phyloP scores from a whole-genome alignment of 2,113 vertebrate species.

The Lonchura striata region DNA sequence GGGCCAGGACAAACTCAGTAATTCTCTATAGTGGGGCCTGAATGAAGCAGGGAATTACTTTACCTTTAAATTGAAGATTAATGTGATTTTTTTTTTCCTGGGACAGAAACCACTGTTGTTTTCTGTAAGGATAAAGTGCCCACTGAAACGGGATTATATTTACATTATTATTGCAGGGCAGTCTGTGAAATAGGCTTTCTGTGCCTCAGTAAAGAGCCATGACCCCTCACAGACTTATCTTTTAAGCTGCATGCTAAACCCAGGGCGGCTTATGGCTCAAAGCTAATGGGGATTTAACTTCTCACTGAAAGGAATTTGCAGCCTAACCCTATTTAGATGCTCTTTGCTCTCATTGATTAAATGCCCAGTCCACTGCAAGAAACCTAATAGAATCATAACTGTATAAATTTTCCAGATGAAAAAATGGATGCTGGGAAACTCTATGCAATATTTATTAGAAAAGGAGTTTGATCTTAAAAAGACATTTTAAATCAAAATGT shows the following conservation, averaged over 20 bases:
- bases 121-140: conserved; percentile 50
- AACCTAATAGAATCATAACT: conserved; percentile 22
- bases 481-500: conserved; percentile 26
- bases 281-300: conserved; percentile 59
- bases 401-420: conserved; percentile 24
- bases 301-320: conserved; percentile 55
- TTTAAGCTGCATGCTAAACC: conserved; percentile 53
- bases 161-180: conserved; percentile 39
- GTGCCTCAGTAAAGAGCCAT: conserved; percentile 26
- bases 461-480: conserved; percentile 22
- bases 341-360: conserved; percentile 58
- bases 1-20: not conserved
- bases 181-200: conserved; percentile 62
- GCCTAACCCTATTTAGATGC: conserved; percentile 60
- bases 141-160: conserved; percentile 58
- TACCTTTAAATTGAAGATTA: conserved; percentile 36
- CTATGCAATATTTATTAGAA: conserved; percentile 33
- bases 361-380: conserved; percentile 17
- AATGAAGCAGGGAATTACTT: conserved; percentile 12
- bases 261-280: not conserved
- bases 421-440: conserved; percentile 9
- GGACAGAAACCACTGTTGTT: conserved; percentile 29
- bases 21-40: not conserved
- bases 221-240: conserved; percentile 46
- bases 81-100: not conserved